Evolutionary conservation across 1,140 invertebrate genomes (phyloP).

Genomic region (Caerostris extrusa): DNA sequence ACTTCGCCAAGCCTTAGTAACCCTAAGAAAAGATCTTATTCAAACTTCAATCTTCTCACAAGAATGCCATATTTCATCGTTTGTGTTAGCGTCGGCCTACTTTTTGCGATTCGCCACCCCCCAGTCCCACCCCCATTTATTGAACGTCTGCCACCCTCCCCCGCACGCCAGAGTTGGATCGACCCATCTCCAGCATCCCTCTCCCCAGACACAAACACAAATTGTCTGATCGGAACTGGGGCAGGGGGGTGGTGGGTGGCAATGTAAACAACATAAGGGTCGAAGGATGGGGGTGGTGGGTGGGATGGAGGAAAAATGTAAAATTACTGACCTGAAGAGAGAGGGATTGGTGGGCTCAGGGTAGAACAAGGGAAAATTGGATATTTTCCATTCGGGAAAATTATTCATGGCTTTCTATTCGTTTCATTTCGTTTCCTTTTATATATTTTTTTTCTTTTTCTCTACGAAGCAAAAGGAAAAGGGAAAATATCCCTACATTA

Average conservation of each 20-base stretch:
- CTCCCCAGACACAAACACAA: conserved; percentile 10
- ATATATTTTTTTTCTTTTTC: background rate
- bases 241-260: background rate
- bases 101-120: background rate
- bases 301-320: background rate
- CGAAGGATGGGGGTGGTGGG: background rate
- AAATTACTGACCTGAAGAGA: conserved; percentile 30
- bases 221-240: conserved; percentile 45
- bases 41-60: conserved; percentile 42
- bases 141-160: background rate
- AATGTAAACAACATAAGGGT: conserved; percentile 21
- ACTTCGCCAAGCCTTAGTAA: conserved; percentile 11
- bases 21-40: conserved; percentile 24
- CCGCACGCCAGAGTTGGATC: background rate
- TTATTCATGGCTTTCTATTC: conserved; percentile 1
- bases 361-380: conserved; percentile 41
- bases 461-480: background rate
- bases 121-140: background rate
- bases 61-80: conserved; percentile 51
- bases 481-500: background rate
- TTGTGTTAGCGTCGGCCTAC: conserved; percentile 51
- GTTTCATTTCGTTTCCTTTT: background rate
- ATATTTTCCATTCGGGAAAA: conserved; percentile 30
- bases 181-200: background rate
- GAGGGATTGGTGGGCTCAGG: background rate